Conservation (phyloP, 2,888 invertebrate species). For the Sympetrum striolatum region DNA sequence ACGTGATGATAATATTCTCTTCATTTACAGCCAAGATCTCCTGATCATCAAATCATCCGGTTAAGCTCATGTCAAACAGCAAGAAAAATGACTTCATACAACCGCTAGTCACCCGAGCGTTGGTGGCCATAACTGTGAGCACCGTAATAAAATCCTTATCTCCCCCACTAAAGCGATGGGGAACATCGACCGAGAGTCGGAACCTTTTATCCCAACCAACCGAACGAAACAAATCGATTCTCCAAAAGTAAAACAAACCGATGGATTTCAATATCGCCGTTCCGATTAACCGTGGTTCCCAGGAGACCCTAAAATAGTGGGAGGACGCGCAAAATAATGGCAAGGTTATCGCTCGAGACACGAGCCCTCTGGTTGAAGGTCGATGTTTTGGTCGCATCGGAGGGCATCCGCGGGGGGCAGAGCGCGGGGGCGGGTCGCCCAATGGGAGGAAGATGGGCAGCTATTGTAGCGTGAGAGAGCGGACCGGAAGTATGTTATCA, state of each 20-base stretch:
- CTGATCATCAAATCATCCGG: too few relatives aligned
- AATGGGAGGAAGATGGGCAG: conserved; percentile 2
- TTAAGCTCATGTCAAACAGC: too few relatives aligned
- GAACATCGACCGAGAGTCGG: too few relatives aligned
- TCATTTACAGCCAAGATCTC: too few relatives aligned
- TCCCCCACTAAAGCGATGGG: too few relatives aligned
- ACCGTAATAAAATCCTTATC: too few relatives aligned
- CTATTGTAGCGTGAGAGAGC: conserved; percentile 40
- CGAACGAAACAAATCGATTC: neutral
- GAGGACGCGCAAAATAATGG: neutral
- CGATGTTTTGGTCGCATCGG: conserved; percentile 29
- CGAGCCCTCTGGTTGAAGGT: conserved; percentile 6
- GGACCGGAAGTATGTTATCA: conserved; percentile 42
- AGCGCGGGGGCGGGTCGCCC: neutral
- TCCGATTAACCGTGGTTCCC: neutral
- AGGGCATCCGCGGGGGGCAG: neutral
- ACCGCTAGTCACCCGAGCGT: too few relatives aligned
- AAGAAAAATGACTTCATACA: too few relatives aligned
- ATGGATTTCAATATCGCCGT: neutral
- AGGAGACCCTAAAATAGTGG: neutral
- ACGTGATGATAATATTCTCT: too few relatives aligned
- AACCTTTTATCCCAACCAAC: too few relatives aligned
- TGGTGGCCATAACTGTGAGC: too few relatives aligned
- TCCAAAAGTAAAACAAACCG: neutral
- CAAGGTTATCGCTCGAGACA: conserved; percentile 19